Base-by-base conservation (phyloP, 53 echinoderm and acorn worm species). In the Glandiceps talaboti region DNA sequence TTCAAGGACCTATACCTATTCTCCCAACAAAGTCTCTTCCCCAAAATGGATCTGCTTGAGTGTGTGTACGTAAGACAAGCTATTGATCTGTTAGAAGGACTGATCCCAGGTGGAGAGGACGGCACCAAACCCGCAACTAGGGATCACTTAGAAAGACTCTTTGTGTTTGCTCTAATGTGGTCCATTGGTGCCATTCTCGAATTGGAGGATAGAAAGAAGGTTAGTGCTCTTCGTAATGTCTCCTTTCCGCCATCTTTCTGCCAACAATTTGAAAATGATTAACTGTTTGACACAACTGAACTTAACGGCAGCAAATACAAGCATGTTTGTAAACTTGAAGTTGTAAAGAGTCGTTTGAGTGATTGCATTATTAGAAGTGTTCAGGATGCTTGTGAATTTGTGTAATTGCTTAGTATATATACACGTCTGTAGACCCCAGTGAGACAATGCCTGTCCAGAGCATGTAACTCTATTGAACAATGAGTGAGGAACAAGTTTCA, bases 111-210 rank as follows among this genome's bases (percentile, higher is more conserved):
- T 12, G 83, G 89, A 32, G 99, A 99, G 79, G 99, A 99, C 20
- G 82, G 83, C 27, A 79, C 87, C 73, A 85, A 82, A 73, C 88
- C 81, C 1, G 89, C 92, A 45, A 86, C 90, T 73, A 83, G 92
- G 14, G 90, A 96, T 14, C 99, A 99, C 78, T 83, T 99, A 27
- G 91, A 90, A 81, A 86, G 92, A 28, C 88, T 99, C 30, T 99
- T 94, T 75, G 88, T 99, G 85, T 99, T 99, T 86, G 87, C 88
- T 81, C 73, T 99, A 45, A 94, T 99, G 99, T 99, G 99, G 99
- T 99, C 99, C 27, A 86, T 99, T 0, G 99, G 99, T 27, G 99
- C 93, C 30, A 84, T 99, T 26, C 88, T 99, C 1, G 99, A 99
- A 74, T 80, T 99, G 32, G 94, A 94, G 14, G 99, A 99, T 73